Base-by-base conservation (phyloP, 2,113 vertebrate species). In the Damaliscus lunatus region DNA sequence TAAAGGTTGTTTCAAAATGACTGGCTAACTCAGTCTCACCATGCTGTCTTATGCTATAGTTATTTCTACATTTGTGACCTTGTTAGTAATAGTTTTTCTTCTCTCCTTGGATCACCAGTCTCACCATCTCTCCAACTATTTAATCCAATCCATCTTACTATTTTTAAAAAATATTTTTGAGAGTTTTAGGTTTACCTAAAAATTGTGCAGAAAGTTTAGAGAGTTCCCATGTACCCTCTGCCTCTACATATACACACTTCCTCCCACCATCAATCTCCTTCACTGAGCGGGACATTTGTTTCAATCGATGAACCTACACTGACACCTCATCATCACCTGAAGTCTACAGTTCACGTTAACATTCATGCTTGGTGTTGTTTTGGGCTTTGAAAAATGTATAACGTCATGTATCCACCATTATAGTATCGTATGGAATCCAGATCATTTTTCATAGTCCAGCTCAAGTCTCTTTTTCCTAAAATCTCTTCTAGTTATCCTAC, bases 161-260 rank as follows among this genome's bases (percentile, higher is more conserved):
- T 53, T 62, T 94, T 46, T 67, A 46, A 29, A 3, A 53, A 36
- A 17, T 71, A 81, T 2, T 33, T 48, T 84, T 64, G 7, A 60
- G 16, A 40, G 9, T 60, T 86, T 62, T 31, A 29, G 60, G 88
- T 77, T 92, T 43, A 77, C 23, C 55, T 36, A 36, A 71, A 64
- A 87, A 48, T 2, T 62, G 27, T 43, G 5, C 27, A 33, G 57
- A n/a, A 84, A 17, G 43, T 25, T 43, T 14, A 52, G n/a, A 25
- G 4, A 53, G 21, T 27, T 64, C 40, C 55, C 74, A 86, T 1
- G 43, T 9, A 14, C 7, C 33, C 50, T 12, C 23, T 36, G 5
- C 5, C 17, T 33, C 6, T 67, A 40, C 52, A 14, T 0, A n/a
- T 0, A 25, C 40, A 17, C 7, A 7, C 2, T 29, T 36, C 43